These are phyloP conservation scores for Pristionchus maxplancki DNA, from an alignment of 2,888 invertebrate genomes.

Conservation along the genomic window DNA sequence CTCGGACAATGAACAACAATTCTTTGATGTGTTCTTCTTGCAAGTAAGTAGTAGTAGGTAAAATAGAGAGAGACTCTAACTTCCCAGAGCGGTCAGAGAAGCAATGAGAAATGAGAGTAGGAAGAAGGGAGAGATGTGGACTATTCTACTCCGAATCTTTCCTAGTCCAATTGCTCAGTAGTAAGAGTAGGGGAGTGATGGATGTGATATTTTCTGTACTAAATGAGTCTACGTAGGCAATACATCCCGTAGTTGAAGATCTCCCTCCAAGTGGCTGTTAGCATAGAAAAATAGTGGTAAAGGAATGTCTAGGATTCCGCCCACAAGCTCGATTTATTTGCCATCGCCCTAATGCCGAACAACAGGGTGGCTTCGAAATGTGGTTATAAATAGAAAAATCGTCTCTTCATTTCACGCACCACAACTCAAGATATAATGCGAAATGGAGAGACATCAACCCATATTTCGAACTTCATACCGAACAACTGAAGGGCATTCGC, in stretches of 20 bases:
- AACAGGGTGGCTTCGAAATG: too few species aligned
- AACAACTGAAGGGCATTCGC: neutral
- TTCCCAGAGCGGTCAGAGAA: neutral
- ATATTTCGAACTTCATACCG: neutral
- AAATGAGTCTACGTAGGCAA: neutral
- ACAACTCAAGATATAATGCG: too few species aligned
- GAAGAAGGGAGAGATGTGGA: neutral
- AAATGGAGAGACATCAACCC: too few species aligned
- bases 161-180: neutral
- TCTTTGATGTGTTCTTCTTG: neutral
- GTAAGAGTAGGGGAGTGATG: neutral
- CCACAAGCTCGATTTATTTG: too few species aligned
- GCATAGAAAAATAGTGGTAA: too few species aligned
- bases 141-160: neutral
- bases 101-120: constrained; percentile 11
- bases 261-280: too few species aligned
- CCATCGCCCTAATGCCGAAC: too few species aligned
- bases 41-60: neutral
- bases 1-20: neutral
- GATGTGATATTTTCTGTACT: neutral
- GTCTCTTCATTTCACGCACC: too few species aligned
- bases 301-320: too few species aligned
- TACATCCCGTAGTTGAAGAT: neutral
- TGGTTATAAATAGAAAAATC: too few species aligned
- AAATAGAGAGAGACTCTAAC: neutral